These are phyloP conservation scores for Neoascia interrupta DNA, from an alignment of 2,888 invertebrate genomes.

Conservation along the genomic window DNA sequence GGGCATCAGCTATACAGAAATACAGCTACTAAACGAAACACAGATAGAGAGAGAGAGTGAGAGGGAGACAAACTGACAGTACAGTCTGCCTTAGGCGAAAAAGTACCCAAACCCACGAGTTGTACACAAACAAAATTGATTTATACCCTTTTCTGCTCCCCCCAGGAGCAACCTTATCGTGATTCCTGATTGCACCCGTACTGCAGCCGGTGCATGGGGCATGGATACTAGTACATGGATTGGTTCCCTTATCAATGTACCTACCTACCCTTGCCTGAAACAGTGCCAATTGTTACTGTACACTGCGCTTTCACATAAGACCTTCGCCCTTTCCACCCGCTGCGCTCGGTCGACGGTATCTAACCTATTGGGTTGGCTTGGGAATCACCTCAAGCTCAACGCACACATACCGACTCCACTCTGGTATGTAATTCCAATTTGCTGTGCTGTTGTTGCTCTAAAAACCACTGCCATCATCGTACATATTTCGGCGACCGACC, in stretches of 20 bases:
- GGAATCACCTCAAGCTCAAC: slow-evolving; percentile 15
- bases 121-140: slow-evolving; percentile 44
- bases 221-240: neutral
- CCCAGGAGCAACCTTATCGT: neutral
- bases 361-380: no score
- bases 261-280: slow-evolving; percentile 8
- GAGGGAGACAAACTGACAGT: slow-evolving; percentile 14
- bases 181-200: slow-evolving; percentile 9
- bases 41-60: neutral
- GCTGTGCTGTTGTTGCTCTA: slow-evolving; percentile 4
- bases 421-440: neutral
- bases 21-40: neutral
- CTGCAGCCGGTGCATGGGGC: slow-evolving; percentile 3
- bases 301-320: neutral
- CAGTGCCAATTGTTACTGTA: neutral
- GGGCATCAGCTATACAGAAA: slow-evolving; percentile 7
- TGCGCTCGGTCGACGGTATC: slow-evolving; percentile 17
- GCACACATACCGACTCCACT: neutral
- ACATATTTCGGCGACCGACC: no score
- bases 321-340: neutral
- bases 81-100: slow-evolving; percentile 18
- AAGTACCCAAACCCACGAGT: slow-evolving; percentile 41
- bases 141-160: no score
- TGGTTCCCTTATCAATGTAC: slow-evolving; percentile 28
- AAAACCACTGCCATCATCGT: no score